Conservation (phyloP, 1,140 invertebrate species). For the Hycleus cichorii region DNA sequence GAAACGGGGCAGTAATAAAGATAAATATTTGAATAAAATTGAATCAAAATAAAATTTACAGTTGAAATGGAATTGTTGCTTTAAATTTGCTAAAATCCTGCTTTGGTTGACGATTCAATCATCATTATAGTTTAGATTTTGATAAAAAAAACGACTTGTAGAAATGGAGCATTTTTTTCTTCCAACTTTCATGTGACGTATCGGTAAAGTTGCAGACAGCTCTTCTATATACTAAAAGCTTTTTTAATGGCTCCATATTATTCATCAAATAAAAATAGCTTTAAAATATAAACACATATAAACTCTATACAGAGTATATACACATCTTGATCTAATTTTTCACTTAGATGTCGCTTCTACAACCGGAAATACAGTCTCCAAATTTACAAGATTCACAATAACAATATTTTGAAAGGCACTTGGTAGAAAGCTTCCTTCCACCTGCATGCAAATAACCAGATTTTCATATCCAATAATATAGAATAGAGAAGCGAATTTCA, state of each 20-base stretch:
- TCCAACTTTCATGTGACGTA: no score
- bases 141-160: no score
- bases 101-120: no score
- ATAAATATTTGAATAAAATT: no score
- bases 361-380: not conserved
- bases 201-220: not conserved
- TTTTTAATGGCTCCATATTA: constrained; percentile 26
- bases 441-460: constrained; percentile 3
- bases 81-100: no score
- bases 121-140: no score
- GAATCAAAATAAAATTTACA: no score
- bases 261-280: constrained; percentile 25
- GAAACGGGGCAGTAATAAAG: no score
- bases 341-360: constrained; percentile 4
- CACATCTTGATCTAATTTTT: constrained; percentile 17
- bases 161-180: no score
- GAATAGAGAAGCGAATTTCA: no score
- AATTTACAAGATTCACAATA: not conserved
- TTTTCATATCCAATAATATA: not conserved
- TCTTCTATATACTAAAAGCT: constrained; percentile 20
- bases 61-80: no score
- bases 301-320: constrained; percentile 4
- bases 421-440: not conserved
- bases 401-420: not conserved
- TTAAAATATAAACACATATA: constrained; percentile 23